These are phyloP conservation scores for Cotesia typhae DNA, from an alignment of 1,140 invertebrate genomes.

Conservation along the genomic window DNA sequence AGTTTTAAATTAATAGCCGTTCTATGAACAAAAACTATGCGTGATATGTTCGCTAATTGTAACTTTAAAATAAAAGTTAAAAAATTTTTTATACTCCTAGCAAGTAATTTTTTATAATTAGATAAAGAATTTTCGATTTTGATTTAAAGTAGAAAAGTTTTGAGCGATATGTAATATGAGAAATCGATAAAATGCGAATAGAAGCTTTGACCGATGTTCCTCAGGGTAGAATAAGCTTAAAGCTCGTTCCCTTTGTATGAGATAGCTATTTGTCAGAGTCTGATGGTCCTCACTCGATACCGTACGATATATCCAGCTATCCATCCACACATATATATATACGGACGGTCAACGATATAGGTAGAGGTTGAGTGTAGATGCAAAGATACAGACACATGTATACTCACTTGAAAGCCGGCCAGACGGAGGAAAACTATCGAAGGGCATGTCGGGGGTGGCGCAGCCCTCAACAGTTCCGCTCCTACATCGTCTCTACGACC, in stretches of 20 bases:
- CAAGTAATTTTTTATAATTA: too few relatives aligned
- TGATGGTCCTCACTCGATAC: background rate
- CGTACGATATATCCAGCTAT: too few relatives aligned
- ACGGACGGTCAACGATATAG: too few relatives aligned
- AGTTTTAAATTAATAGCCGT: too few relatives aligned
- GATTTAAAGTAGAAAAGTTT: too few relatives aligned
- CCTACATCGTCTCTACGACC: slow-evolving; percentile 60
- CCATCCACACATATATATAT: too few relatives aligned
- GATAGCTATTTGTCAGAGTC: slow-evolving; percentile 17
- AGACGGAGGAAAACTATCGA: slow-evolving; percentile 65
- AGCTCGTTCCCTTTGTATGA: slow-evolving; percentile 3
- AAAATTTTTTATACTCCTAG: too few relatives aligned
- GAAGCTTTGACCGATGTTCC: slow-evolving; percentile 15
- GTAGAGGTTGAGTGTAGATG: background rate
- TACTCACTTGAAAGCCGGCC: slow-evolving; percentile 64
- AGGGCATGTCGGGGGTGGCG: slow-evolving; percentile 54
- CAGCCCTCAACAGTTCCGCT: slow-evolving; percentile 56
- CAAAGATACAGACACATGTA: background rate
- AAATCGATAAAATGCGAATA: background rate
- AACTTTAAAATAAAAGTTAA: too few relatives aligned
- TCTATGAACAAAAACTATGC: too few relatives aligned
- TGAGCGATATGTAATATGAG: too few relatives aligned
- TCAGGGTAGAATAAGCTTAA: slow-evolving; percentile 12
- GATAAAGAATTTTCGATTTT: too few relatives aligned
- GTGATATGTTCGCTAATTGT: too few relatives aligned